phyloP scores from a whole-genome alignment of 2,113 vertebrate genomes.

The Crotophaga sulcirostris region DNA sequence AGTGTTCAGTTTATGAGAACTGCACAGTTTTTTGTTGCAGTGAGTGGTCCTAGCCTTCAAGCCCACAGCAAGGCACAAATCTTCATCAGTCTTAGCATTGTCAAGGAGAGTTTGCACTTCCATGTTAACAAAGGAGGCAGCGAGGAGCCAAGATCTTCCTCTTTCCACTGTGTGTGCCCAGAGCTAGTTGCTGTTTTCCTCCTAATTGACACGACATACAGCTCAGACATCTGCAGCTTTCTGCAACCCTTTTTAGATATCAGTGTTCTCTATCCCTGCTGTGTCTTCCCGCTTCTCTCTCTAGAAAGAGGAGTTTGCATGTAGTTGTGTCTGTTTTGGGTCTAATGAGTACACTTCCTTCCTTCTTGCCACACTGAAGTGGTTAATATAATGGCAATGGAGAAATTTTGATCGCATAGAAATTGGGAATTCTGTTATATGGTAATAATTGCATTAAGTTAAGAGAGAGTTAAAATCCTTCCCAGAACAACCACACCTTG shows the following conservation, averaged over 20 bases:
- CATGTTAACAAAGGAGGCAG: background rate
- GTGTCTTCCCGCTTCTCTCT: background rate
- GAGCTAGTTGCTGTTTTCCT: background rate
- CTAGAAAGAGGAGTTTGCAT: background rate
- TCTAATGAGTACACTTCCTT: background rate
- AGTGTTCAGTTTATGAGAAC: background rate
- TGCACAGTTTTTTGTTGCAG: background rate
- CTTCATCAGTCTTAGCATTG: background rate
- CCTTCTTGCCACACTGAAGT: background rate
- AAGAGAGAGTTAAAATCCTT: background rate
- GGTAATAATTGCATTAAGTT: background rate
- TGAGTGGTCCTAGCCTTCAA: background rate
- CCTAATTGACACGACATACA: background rate
- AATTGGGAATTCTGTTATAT: background rate
- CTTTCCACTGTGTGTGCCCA: background rate
- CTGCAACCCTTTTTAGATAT: background rate
- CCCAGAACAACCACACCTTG: background rate
- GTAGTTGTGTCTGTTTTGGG: background rate
- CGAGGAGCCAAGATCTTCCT: background rate
- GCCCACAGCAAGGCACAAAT: background rate
- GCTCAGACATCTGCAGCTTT: background rate
- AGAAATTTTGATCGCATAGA: background rate
- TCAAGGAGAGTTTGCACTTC: background rate
- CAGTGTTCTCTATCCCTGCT: background rate
- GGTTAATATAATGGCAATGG: background rate